Base-by-base conservation (phyloP, 2,113 vertebrate species). In the Barnardius zonarius region DNA sequence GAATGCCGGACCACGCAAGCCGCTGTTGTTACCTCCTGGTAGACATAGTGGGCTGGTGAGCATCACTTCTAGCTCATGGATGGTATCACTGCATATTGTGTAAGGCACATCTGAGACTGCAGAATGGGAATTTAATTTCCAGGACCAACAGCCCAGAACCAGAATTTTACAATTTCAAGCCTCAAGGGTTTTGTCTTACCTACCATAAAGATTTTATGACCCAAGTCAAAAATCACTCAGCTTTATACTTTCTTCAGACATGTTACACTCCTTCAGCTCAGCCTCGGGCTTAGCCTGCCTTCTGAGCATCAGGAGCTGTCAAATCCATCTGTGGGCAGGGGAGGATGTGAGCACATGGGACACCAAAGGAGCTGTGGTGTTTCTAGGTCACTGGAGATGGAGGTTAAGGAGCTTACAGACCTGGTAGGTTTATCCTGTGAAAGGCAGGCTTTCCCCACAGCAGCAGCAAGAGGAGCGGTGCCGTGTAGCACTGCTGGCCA, bases 181-280 rank as follows among this genome's bases (percentile, higher is more conserved):
- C 94, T 88, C 94, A 49, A 30, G 91, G 77, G 93, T 5, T 88
- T 93, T 3, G 1, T 78, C 91, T 92, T 35, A 5, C 61, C 92
- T 44, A 82, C 91, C 72, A 92, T 92, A 37, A 94, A 94, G 87
- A 67, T 96, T 97, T 96, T 73, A 95, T 70, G 83, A 68, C 70
- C 84, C 87, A 18, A 80, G 73, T 62, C 76, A 83, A 49, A 52
- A 95, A 90, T 73, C 76, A 51, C 83, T 93, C 61, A 55, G 84
- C 91, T 93, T 91, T 78, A 52, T 57, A 48, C 83, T 72, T 62
- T 10, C 68, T 61, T 73, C 86, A 82, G 39, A 84, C 72, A 77
- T 20, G 84, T 8, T 93, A 7, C 46, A 9, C n/a, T 76, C 52
- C 72, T 28, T 18, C 66, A 49, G 95, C 94, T 92, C 78, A 83